Base-by-base conservation (phyloP, 2,797 vertebrate species). In the Eulemur coronatus region DNA sequence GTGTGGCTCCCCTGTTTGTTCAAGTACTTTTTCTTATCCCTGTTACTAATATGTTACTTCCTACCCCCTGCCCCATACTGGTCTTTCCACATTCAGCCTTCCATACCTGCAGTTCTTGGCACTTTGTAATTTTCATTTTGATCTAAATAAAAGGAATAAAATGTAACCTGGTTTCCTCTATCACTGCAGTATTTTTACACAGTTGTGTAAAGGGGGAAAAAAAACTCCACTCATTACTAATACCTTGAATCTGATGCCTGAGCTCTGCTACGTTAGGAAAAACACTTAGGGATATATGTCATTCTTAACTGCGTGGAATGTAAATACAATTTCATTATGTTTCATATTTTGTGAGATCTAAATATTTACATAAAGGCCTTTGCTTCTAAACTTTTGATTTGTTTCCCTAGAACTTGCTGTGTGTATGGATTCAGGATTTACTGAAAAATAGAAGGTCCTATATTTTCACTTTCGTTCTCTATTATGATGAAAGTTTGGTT, bases 401-500 rank as follows among this genome's bases (percentile, higher is more conserved):
- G 28, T 85, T 95, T 63, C 30, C 38, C 46, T 78, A 79, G 30
- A 94, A 55, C 38, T 82, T 63, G 17, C 22, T 10, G 2, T 72
- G 6, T 63, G 17, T 35, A 8, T 76, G 20, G 8, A 69, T 55
- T 90, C 18, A 48, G 14, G 46, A 12, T 93, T 91, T 94, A 52
- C 91, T 95, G 28, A 65, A 84, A 94, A 91, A 43, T 55, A 24
- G 38, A 81, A 94, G 38, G 43, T 72, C 17, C 17, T 52, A 0
- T 48, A 24, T 80, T 91, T 96, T 95, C 55, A 84, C 24, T 95
- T 94, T 75, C 26, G 28, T 59, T 89, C 55, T 94, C 28, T 65
- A 18, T 20, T 59, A 4, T 52, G 13, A 79, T 38, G 67, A 41
- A 84, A 63, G 3, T 4, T 75, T 72, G 12, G 10, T 43, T 80